These are phyloP conservation scores for Chloropsis hardwickii DNA, from an alignment of 2,113 vertebrate genomes.

Conservation along the genomic window DNA sequence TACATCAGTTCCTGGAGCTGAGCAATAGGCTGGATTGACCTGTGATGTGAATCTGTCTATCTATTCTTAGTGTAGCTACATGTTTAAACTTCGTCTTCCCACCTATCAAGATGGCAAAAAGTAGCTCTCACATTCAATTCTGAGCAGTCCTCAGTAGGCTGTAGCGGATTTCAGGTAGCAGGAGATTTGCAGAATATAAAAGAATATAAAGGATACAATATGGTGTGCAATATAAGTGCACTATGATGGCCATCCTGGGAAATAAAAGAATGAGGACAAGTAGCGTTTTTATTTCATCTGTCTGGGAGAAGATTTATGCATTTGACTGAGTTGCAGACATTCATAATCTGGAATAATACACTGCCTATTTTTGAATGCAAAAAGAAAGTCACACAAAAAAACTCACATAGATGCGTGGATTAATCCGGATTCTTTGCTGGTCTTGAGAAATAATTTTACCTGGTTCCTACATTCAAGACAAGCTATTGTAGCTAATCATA, in stretches of 20 bases:
- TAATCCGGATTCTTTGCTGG: background rate
- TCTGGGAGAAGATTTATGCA: background rate
- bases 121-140: background rate
- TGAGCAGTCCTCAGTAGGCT: background rate
- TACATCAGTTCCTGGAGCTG: background rate
- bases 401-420: rapidly evolving
- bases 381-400: background rate
- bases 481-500: background rate
- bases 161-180: background rate
- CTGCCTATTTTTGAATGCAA: background rate
- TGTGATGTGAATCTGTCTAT: background rate
- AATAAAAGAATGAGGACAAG: background rate
- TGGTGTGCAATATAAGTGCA: background rate
- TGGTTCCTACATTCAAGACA: background rate
- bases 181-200: background rate
- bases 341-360: background rate
- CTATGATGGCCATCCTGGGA: background rate
- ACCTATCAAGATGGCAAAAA: background rate
- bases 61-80: background rate
- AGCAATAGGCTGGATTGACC: background rate
- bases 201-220: background rate
- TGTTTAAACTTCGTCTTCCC: background rate
- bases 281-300: background rate
- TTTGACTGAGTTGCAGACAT: background rate
- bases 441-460: background rate